phyloP scores from a whole-genome alignment of 1,140 invertebrate species.

The Drosophila burlai region DNA sequence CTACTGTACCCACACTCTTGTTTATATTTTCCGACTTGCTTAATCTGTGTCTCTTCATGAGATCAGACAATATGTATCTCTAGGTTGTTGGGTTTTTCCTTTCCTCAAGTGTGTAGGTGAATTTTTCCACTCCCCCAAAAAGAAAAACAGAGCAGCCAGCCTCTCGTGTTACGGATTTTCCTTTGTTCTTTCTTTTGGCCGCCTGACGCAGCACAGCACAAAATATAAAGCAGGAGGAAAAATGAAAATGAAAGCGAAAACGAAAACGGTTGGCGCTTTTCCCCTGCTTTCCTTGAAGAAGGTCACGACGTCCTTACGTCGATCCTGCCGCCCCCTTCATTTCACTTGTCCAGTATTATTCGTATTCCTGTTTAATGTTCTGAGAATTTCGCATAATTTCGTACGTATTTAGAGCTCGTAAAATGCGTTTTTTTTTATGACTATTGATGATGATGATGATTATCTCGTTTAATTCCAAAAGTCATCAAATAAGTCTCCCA shows the following conservation, averaged over 20 bases:
- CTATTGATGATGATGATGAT: slow-evolving; percentile 1
- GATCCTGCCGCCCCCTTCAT: slow-evolving; percentile 6
- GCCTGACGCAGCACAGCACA: slow-evolving; percentile 25
- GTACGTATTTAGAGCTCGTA: slow-evolving; percentile 45
- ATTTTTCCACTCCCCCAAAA: slow-evolving; percentile 8
- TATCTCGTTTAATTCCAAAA: slow-evolving; percentile 18
- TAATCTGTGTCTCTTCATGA: slow-evolving; percentile 20
- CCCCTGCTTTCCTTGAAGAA: slow-evolving; percentile 73
- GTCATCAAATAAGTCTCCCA: background rate
- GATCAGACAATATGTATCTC: slow-evolving; percentile 39
- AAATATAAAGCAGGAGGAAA: slow-evolving; percentile 5
- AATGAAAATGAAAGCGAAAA: slow-evolving; percentile 15
- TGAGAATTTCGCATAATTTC: slow-evolving; percentile 60
- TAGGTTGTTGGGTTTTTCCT: slow-evolving; percentile 8
- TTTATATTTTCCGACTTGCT: slow-evolving; percentile 25
- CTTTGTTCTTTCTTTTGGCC: slow-evolving; percentile 35
- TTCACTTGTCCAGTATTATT: slow-evolving; percentile 37
- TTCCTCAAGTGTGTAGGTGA: slow-evolving; percentile 19
- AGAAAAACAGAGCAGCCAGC: slow-evolving; percentile 7
- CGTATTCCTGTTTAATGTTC: slow-evolving; percentile 36
- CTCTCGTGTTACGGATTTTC: slow-evolving; percentile 36
- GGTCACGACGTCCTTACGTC: slow-evolving; percentile 52
- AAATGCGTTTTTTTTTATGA: slow-evolving; percentile 42
- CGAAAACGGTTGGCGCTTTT: slow-evolving; percentile 11
- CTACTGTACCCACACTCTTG: slow-evolving; percentile 42